Base-by-base conservation (phyloP, 1,140 invertebrate species). In the Luehdorfia chinensis region DNA sequence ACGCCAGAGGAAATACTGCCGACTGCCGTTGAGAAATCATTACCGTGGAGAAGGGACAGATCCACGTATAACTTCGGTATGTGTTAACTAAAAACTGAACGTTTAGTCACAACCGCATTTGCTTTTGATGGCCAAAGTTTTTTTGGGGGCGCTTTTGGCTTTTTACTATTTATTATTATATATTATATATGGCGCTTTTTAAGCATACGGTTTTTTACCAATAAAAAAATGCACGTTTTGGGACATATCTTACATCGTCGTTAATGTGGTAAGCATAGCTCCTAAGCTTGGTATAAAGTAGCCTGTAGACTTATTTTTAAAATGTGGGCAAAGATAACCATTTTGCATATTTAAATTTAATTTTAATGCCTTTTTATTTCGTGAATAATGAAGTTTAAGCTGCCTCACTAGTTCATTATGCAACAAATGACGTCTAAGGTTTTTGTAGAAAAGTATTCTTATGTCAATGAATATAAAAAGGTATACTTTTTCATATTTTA, bases 41-140 rank as follows among this genome's bases (percentile, higher is more conserved):
- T 93, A 75, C 93, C 93, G 59, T 94, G 93, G 93, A 88, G 92
- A 83, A 88, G 92, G 69, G 91, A 92, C 77, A 89, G 89, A 78
- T 90, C 89, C 79, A 86, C 83, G 64, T 88, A 88, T 71, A 88
- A 88, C 66, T 88, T 88, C 62, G 87, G 87, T 88, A 88, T 81
- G 85, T 87, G 66, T 73, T 28, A 15, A 43, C 2, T 30, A 28
- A 43, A 30, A 43, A 30, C 25, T 43, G 39, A 43, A 28, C 9
- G 39, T 43, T 27, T 43, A 43, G 19, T 34, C 33, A 34, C 15
- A 18, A 30, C 36, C 19, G 19, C 23, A 43, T 30, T 30, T n/a
- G 39, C 39, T 43, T 37, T 16, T 7, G 23, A 30, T 18, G 14
- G 39, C 23, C 39, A 18, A 30, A 43, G 39, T 30, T 18, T 30